phyloP scores from a whole-genome alignment of 2,888 invertebrate genomes.

The Microctonus brassicae region DNA sequence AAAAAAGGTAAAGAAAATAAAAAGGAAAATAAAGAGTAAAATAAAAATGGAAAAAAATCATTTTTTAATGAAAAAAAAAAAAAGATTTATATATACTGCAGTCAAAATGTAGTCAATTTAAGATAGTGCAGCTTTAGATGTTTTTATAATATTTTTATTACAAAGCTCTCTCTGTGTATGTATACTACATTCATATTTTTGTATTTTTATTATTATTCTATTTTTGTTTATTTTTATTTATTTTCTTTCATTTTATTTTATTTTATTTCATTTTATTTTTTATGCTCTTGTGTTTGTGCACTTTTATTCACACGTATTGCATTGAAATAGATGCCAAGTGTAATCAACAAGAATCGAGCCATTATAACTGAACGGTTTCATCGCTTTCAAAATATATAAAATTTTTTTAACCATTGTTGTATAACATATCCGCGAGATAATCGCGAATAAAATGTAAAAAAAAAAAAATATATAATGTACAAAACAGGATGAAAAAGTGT shows the following conservation, averaged over 20 bases:
- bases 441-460: conserved; percentile 23
- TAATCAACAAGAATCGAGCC: conserved; percentile 13
- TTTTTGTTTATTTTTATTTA: too few species aligned
- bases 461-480: conserved; percentile 20
- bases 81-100: not conserved
- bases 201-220: not conserved
- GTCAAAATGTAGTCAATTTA: not conserved
- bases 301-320: not conserved
- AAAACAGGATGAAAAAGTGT: conserved; percentile 56
- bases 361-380: not conserved
- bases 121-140: not conserved
- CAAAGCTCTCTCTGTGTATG: not conserved
- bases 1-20: not conserved
- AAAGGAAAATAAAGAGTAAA: not conserved
- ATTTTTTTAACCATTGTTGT: not conserved
- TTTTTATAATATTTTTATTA: not conserved
- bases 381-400: not conserved
- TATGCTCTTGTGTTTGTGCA: not conserved
- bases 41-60: not conserved
- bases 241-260: too few species aligned
- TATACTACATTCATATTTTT: not conserved
- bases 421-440: conserved; percentile 5
- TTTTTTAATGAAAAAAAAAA: not conserved
- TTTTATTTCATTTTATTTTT: not conserved
- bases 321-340: conserved; percentile 6